A percentile compares a stretch with the other conserved stretches of the same genome.
phyloP scores from a whole-genome alignment of 2,113 vertebrate species.

The Mirounga angustirostris region DNA sequence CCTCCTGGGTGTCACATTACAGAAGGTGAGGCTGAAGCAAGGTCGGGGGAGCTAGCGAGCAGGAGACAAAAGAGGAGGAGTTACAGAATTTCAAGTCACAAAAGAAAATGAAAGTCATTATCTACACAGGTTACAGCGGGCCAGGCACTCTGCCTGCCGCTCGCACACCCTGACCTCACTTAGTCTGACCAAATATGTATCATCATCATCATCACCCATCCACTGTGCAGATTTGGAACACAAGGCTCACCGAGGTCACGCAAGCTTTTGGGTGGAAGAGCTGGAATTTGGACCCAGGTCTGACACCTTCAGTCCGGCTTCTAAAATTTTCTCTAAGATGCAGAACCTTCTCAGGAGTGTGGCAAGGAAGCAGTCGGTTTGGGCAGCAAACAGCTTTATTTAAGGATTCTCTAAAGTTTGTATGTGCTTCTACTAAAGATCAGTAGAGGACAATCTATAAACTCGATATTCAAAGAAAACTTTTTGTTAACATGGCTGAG shows the following conservation, averaged over 20 bases:
- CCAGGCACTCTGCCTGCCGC: neutral
- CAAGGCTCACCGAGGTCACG: neutral
- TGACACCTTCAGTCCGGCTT: neutral
- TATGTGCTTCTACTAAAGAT: neutral
- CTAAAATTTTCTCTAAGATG: neutral
- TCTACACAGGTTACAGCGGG: neutral
- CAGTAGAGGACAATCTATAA: neutral
- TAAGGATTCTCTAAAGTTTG: neutral
- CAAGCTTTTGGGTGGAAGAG: neutral
- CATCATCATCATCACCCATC: neutral
- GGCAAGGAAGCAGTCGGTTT: neutral
- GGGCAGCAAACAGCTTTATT: neutral
- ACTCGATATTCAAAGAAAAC: neutral
- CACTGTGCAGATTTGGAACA: neutral
- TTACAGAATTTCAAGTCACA: neutral
- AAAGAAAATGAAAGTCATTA: neutral
- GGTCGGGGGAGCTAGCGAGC: rapidly evolving
- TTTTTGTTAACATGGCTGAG: neutral
- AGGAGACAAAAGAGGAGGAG: neutral
- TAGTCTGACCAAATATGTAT: neutral
- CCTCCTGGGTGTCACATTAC: neutral
- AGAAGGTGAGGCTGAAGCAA: neutral
- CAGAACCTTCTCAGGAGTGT: neutral
- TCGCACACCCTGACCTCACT: neutral
- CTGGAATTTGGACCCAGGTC: neutral